A percentile compares a stretch with the other conserved stretches of the same genome.
phyloP scores from a whole-genome alignment of 2,888 invertebrate genomes.

The Cantharis nigra region DNA sequence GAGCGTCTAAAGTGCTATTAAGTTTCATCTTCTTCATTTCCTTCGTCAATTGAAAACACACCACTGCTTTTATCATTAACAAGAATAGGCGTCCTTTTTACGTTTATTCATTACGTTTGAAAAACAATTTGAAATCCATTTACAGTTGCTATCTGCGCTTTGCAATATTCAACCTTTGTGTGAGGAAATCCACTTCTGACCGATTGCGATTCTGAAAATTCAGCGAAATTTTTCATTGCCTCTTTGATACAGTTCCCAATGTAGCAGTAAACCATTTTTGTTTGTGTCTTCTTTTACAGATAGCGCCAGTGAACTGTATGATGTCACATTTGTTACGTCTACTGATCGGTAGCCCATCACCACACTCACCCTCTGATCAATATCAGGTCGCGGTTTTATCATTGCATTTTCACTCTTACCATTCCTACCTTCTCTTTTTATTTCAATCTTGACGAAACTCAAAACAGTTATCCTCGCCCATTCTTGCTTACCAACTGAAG shows the following conservation, averaged over 20 bases:
- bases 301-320: conserved; percentile 43
- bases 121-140: conserved; percentile 37
- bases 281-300: conserved; percentile 38
- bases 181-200: conserved; percentile 33
- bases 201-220: conserved; percentile 39
- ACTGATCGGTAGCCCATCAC: conserved; percentile 42
- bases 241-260: conserved; percentile 37
- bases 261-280: conserved; percentile 41
- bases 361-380: conserved; percentile 40
- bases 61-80: conserved; percentile 9
- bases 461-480: not conserved
- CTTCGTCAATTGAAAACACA: conserved; percentile 9
- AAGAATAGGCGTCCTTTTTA: conserved; percentile 14
- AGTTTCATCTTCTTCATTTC: conserved; percentile 23
- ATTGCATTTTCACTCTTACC: conserved; percentile 21
- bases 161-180: conserved; percentile 36
- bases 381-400: conserved; percentile 38
- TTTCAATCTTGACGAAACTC: not conserved
- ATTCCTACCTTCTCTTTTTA: not conserved
- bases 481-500: not conserved
- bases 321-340: conserved; percentile 47
- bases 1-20: conserved; percentile 18
- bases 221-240: conserved; percentile 42
- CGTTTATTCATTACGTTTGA: conserved; percentile 25
- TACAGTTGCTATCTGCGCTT: conserved; percentile 32